Evolutionary conservation across 2,797 vertebrate genomes (phyloP).

Genomic region (Crypturellus tataupa): DNA sequence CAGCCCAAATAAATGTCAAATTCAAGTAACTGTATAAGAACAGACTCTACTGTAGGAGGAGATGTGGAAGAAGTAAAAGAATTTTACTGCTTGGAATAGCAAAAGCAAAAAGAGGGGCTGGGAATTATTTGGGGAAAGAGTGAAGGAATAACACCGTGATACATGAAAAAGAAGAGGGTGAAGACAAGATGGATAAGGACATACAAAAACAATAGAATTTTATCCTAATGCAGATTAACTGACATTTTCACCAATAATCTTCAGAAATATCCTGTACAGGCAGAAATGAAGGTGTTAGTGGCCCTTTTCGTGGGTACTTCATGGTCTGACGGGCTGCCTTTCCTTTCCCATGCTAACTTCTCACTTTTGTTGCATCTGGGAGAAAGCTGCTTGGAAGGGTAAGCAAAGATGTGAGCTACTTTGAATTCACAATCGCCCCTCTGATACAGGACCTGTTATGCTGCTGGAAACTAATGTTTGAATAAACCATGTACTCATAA

Average conservation of each 20-base stretch:
- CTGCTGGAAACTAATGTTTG: neutral
- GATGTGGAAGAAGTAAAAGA: neutral
- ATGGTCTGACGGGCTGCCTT: neutral
- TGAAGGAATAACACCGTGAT: neutral
- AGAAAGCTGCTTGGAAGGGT: fast-evolving
- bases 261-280: neutral
- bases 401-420: neutral
- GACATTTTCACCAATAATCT: neutral
- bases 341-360: neutral
- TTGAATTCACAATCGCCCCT: neutral
- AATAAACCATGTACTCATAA: neutral
- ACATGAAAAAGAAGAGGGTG: neutral
- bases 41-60: neutral
- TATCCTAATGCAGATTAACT: neutral
- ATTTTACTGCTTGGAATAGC: neutral
- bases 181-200: neutral
- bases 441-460: neutral
- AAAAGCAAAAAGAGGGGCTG: neutral
- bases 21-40: neutral
- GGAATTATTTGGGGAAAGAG: neutral
- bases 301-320: neutral
- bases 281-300: neutral
- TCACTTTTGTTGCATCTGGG: neutral
- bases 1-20: neutral
- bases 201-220: neutral